Conservation (phyloP, 2,888 invertebrate species). For the Urechis unicinctus region DNA sequence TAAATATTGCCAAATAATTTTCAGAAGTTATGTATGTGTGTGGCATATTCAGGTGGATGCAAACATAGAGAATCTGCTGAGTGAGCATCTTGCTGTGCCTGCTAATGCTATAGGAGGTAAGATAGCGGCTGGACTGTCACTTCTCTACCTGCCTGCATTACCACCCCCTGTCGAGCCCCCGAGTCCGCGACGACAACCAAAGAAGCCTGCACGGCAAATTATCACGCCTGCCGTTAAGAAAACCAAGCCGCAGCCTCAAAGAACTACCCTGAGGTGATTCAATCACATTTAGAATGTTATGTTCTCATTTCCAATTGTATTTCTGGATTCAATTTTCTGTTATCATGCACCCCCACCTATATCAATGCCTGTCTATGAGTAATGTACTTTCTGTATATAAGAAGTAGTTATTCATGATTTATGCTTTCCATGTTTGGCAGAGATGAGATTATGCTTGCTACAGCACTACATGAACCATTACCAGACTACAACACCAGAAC, state of each 20-base stretch:
- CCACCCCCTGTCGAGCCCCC: conserved; percentile 27
- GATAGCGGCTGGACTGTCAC: conserved; percentile 34
- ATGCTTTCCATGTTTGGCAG: conserved; percentile 16
- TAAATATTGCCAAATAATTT: too few relatives aligned
- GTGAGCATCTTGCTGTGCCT: conserved; percentile 18
- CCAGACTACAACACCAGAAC: conserved; percentile 34
- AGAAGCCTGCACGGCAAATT: neutral
- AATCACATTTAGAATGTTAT: neutral
- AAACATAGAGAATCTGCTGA: conserved; percentile 30
- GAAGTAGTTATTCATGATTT: neutral
- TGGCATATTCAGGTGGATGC: conserved; percentile 26
- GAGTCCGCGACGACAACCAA: conserved; percentile 7
- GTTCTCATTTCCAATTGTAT: neutral
- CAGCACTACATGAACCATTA: conserved; percentile 35
- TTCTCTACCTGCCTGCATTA: conserved; percentile 39
- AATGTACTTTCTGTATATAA: too few relatives aligned
- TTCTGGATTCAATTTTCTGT: too few relatives aligned
- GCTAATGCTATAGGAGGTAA: conserved; percentile 33
- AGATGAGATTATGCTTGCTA: conserved; percentile 41
- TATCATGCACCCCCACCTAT: too few relatives aligned
- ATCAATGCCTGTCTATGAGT: too few relatives aligned
- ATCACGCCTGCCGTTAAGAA: neutral
- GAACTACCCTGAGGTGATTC: conserved; percentile 2
- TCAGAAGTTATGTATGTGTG: neutral
- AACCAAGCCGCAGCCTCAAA: neutral